Base-by-base conservation (phyloP, 2,113 vertebrate genomes). In the Castor canadensis region DNA sequence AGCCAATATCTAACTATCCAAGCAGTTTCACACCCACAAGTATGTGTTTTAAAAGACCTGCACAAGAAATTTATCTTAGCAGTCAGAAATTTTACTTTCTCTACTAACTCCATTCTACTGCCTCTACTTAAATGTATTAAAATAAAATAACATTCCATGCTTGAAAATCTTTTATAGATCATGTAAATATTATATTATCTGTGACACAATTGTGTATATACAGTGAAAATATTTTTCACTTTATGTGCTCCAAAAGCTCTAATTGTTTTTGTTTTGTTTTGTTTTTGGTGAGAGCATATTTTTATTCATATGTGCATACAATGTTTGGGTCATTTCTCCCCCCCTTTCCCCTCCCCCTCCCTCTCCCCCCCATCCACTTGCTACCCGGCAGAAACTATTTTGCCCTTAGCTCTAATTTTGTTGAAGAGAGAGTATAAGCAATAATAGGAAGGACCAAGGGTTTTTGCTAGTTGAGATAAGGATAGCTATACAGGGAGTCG, bases 41-140 rank as follows among this genome's bases (percentile, higher is more conserved):
- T 38, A 22, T 28, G 20, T 81, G 11, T 45, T 89, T 95, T 64
- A 40, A 93, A 93, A 91, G 16, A 79, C 45, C 30, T 64, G 32
- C 96, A 47, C 43, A 85, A 67, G 75, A 94, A 93, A n/a, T 66
- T 84, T 11, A 69, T 81, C 86, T 80, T 40, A 35, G 15, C 35
- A 75, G 76, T 58, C 43, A 81, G 87, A 91, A 94, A 82, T 69
- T 86, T 93, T 77, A 86, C 30, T 81, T 90, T 75, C 13, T 64
- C 83, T 89, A 40, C 28, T 90, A 92, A 84, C 15, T 83, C 58
- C 32, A 54, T 79, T 89, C 28, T 43, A 73, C 20, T 47, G 56
- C 38, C 22, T 32, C 49, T 13, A 60, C 86, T 67, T 82, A 82
- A 79, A 86, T 83, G 43, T 82, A 79, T 80, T 67, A 56, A 92